Base-by-base conservation (phyloP, 2,888 invertebrate species). In the Rotaria magnacalcarata region DNA sequence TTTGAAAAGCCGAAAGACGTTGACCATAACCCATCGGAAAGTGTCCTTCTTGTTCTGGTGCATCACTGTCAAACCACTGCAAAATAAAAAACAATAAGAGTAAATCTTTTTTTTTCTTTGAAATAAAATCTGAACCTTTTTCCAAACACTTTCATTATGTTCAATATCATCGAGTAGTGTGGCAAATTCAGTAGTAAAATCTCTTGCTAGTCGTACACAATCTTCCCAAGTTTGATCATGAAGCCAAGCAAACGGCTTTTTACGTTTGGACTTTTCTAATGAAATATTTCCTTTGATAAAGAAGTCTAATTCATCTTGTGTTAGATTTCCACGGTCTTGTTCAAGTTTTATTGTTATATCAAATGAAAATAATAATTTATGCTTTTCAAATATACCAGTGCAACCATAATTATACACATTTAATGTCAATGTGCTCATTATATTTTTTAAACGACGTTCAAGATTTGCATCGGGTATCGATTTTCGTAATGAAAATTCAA, bases 331-430 rank as follows among this genome's bases (percentile, higher is more conserved):
- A 14, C 93, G 92, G 88, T 94, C 94, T 90, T 94, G 94, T 89
- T 96, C 94, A 88, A 96, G 90, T 90, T 95, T 95, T 27, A 94
- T 93, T 87, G 95, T 94, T 92, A 96, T 96, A 93, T 96, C 95
- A 91, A 96, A 95, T 0, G 96, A 96, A 90, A 94, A 96, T 43
- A 96, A 92, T 56, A 96, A 92, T 90, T 96, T 96, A 92, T 96
- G 96, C 80, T 94, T 94, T 90, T 96, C 96, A 91, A 96, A 96
- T 88, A 96, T 95, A 85, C 94, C 94, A 50, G 95, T 96, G 89
- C 96, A 96, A 4, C 96, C 96, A 89, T 96, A 96, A 89, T 94
- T 94, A 89, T 96, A 96, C 0, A 96, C 94, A 89, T 95, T 96
- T 89, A 94, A 94, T 0, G 96, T 96, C 60, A 96, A 92, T 88